Base-by-base conservation (phyloP, 2,113 vertebrate genomes). In the Apteryx owenii region DNA sequence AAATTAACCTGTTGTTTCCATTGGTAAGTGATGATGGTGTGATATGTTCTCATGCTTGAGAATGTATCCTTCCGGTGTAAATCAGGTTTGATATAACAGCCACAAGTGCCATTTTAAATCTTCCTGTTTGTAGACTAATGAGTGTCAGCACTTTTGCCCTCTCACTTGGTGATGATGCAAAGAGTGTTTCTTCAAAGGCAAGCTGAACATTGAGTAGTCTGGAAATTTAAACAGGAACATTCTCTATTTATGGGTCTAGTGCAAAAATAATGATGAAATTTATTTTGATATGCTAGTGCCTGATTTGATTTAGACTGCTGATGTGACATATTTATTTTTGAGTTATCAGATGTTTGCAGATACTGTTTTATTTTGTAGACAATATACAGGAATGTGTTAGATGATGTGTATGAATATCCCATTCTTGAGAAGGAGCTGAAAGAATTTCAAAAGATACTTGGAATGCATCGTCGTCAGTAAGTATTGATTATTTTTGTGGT, bases 321-420 rank as follows among this genome's bases (percentile, higher is more conserved):
- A 40, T 51, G 8, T 75, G 51, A 68, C 65, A 51, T 56, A 33
- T 81, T 69, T 78, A 38, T 77, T 5, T 90, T 96, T 85, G 61
- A 69, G 36, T 82, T 91, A 44, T 50, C 56, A 69, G 71, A 33
- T 81, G 19, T 94, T 88, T 88, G 10, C 68, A 72, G n/a, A 78
- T 53, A 19, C 18, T 94, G 58, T 60, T 91, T 93, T 66, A 29
- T 90, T 96, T 97, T 97, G 28, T 96, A 99, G 99, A 99, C 98
- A 1, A 98, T 99, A 97, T 99, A 98, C 94, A 98, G 98, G 51
- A 99, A 98, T 42, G 98, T 99, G 62, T 96, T 99, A 92, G 99
- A 99, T 97, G 99, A 99, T 93, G 98, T 99, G 36, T 99, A 99
- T 81, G 99, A 99, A 90, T 99, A 99, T 90, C 99, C 99, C 0